phyloP scores from a whole-genome alignment of 1,140 invertebrate species.

The Charaxes varanes region DNA sequence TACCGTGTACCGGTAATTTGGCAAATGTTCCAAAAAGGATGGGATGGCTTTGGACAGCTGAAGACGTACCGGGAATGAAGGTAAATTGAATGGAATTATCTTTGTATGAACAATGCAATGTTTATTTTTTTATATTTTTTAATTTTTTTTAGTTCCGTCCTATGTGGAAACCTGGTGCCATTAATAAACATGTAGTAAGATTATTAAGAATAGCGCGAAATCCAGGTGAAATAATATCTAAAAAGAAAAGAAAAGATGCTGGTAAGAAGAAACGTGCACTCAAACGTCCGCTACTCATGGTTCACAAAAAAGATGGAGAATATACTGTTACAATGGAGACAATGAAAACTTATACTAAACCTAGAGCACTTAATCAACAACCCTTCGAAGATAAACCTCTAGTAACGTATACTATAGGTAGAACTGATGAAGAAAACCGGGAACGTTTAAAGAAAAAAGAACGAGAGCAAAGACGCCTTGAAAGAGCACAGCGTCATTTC shows the following conservation, averaged over 20 bases:
- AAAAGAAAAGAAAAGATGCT: conserved; percentile 45
- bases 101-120: conserved; percentile 7
- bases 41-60: conserved; percentile 64
- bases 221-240: conserved; percentile 40
- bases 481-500: conserved; percentile 50
- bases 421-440: conserved; percentile 58
- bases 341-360: conserved; percentile 52
- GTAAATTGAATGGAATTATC: conserved; percentile 25
- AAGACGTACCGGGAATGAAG: conserved; percentile 55
- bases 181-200: conserved; percentile 52
- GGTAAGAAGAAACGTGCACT: conserved; percentile 42
- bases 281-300: conserved; percentile 50
- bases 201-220: conserved; percentile 50
- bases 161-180: conserved; percentile 54
- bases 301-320: conserved; percentile 59
- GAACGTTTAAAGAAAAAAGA: conserved; percentile 47
- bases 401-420: conserved; percentile 54
- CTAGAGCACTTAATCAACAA: conserved; percentile 47
- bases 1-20: conserved; percentile 50
- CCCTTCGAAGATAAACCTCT: conserved; percentile 62
- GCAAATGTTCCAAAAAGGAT: conserved; percentile 50
- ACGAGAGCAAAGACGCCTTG: conserved; percentile 42
- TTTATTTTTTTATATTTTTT: conserved; percentile 32
- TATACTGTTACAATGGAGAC: conserved; percentile 63
- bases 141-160: conserved; percentile 59